phyloP scores from a whole-genome alignment of 2,113 vertebrate genomes.

The Todiramphus chloris region DNA sequence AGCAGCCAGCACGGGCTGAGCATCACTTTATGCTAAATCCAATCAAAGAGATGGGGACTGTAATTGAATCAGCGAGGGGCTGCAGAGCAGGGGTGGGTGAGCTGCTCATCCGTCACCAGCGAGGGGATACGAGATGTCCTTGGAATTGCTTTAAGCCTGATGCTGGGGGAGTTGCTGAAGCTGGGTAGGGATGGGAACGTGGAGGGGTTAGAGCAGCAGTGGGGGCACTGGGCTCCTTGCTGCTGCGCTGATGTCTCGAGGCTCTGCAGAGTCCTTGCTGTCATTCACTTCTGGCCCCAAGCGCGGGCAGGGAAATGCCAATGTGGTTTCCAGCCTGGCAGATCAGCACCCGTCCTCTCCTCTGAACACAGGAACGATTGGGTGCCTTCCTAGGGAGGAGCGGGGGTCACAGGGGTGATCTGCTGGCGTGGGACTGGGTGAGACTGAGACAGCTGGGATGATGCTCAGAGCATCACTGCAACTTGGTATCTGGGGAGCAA shows the following conservation, averaged over 20 bases:
- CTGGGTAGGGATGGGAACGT: background rate
- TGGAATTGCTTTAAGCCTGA: background rate
- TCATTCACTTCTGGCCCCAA: background rate
- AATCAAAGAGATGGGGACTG: slow-evolving; percentile 21
- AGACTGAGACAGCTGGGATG: background rate
- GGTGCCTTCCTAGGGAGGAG: background rate
- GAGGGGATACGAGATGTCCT: background rate
- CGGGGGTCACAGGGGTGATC: background rate
- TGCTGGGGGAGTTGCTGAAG: background rate
- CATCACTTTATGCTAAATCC: background rate
- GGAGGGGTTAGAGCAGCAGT: background rate
- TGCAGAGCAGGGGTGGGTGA: background rate
- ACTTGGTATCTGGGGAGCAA: background rate
- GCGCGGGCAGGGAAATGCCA: background rate
- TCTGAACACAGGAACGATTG: rapidly evolving
- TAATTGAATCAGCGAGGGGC: slow-evolving; percentile 35
- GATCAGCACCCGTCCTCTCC: background rate
- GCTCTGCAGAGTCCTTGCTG: background rate
- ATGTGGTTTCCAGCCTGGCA: background rate
- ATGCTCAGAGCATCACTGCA: background rate
- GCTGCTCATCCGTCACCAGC: background rate
- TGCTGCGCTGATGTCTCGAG: background rate
- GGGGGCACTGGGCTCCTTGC: background rate
- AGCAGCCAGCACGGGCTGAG: background rate
- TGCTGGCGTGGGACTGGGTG: background rate